Percentiles rank a stretch among this genome's conserved stretches.
phyloP scores from a whole-genome alignment of 92 coral and sea anemone genomes.

The Meandrina meandrites region DNA sequence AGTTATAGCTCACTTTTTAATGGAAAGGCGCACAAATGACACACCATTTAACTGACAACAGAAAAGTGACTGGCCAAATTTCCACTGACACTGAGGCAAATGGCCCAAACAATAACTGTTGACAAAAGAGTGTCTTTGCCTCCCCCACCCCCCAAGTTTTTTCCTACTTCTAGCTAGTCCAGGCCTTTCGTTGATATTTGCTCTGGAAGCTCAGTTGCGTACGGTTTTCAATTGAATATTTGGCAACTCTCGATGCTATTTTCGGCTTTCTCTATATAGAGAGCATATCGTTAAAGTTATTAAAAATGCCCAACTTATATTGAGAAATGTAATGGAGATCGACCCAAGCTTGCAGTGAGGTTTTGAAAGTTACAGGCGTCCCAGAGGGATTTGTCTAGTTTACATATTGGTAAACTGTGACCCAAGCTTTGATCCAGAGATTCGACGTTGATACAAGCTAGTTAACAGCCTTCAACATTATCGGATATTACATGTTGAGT shows the following conservation, averaged over 20 bases:
- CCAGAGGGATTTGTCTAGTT: too few relatives aligned
- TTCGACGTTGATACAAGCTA: not conserved
- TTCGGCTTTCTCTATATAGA: not conserved
- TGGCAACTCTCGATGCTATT: not conserved
- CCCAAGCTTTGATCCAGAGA: not conserved
- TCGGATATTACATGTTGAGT: not conserved
- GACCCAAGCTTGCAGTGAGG: not conserved
- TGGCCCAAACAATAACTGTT: too few relatives aligned
- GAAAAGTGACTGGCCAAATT: not conserved
- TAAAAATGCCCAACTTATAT: too few relatives aligned
- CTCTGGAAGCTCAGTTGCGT: too few relatives aligned
- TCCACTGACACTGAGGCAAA: not conserved
- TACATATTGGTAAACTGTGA: not conserved
- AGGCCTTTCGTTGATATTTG: too few relatives aligned
- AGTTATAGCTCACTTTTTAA: not conserved
- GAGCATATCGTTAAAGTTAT: not conserved
- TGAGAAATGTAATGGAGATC: too few relatives aligned
- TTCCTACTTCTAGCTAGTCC: too few relatives aligned
- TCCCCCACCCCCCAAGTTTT: too few relatives aligned
- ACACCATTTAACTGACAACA: not conserved
- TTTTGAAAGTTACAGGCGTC: not conserved
- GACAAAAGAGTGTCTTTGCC: too few relatives aligned
- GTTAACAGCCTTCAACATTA: not conserved
- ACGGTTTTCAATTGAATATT: too few relatives aligned
- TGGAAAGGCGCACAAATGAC: not conserved